Base-by-base conservation (phyloP, 2,113 vertebrate genomes). In the Peromyscus californicus region DNA sequence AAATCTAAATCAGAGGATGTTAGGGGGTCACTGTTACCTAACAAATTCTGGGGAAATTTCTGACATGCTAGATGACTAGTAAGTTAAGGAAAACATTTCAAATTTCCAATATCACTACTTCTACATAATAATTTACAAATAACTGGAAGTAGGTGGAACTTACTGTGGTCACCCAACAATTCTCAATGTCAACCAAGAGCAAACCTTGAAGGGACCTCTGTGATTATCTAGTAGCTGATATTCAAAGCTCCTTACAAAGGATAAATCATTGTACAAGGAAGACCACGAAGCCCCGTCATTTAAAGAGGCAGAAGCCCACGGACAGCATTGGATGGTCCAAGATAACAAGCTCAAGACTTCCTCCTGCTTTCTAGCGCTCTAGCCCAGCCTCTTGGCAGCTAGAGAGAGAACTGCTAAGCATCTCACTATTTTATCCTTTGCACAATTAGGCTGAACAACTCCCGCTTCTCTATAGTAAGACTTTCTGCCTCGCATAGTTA, bases 1-100 rank as follows among this genome's bases (percentile, higher is more conserved):
- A 96, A 85, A 89, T 87, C 91, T 86, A 96, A 89, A 89, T 48
- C 85, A 79, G 96, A 91, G 48, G 42, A 87, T 72, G n/a, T 12
- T 75, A 69, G 85, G 76, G 90, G 42, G 83, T 31, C 8, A 19
- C 89, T 69, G 3, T 61, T 87, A 61, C 11, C 90, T 89, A 93
- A 90, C n/a, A 83, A 93, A 76, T 72, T 92, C 87, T 90, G 33
- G 48, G 61, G 4, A 95, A 90, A 93, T 78, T 65, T 78, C 51
- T 48, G 51, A 4, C 3, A 67, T 4, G 48, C 70, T 36, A 85
- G 78, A 91, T 9, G 16, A 88, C 0, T 61, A 39, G 15, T 61
- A 93, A 87, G 24, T 91, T 65, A 90, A 2, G 1, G 48, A 84
- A 93, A 89, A 45, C 4, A 16, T 17, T 24, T n/a, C 69, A 67